Evolutionary conservation across 2,797 vertebrate species (phyloP).

Genomic region (Pogonophryne albipinna): DNA sequence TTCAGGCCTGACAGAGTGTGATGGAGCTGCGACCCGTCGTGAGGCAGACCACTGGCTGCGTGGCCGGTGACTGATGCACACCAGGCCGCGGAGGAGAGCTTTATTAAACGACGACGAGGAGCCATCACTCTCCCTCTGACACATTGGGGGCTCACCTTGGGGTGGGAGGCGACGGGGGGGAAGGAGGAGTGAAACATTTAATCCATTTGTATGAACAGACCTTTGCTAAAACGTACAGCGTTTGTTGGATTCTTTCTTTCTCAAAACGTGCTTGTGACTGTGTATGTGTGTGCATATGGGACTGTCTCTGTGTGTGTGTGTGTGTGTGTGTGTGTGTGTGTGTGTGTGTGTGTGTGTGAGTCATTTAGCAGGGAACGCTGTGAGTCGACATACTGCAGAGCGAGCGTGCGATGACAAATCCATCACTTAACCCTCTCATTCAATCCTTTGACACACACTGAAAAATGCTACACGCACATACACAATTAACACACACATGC

Average conservation of each 20-base stretch:
- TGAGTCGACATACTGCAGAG: slow-evolving; percentile 55
- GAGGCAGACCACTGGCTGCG: slow-evolving; percentile 55
- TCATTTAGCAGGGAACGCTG: slow-evolving; percentile 55
- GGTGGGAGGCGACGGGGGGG: slow-evolving; percentile 5
- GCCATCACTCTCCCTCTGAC: slow-evolving; percentile 75
- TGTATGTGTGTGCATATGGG: neutral
- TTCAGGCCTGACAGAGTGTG: slow-evolving; percentile 42
- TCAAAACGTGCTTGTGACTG: neutral
- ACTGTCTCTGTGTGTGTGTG: no score
- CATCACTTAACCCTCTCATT: slow-evolving; percentile 76
- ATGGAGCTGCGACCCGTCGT: slow-evolving; percentile 55
- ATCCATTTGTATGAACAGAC: neutral
- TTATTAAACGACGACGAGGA: slow-evolving; percentile 71
- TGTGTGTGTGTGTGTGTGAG: slow-evolving; percentile 24
- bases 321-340: slow-evolving; percentile 2
- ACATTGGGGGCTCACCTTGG: slow-evolving; percentile 72
- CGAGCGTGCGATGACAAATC: slow-evolving; percentile 70
- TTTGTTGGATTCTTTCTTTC: slow-evolving; percentile 17
- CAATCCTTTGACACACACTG: slow-evolving; percentile 48
- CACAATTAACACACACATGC: neutral
- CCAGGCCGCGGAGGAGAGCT: slow-evolving; percentile 59
- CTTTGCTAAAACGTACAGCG: neutral
- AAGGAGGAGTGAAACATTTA: slow-evolving; percentile 34
- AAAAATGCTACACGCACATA: neutral
- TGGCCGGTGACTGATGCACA: slow-evolving; percentile 64